Evolutionary conservation across 37 sponge, comb jelly and placozoan species (phyloP), one percentile per base, ranked within the genome.

Genomic region (Crambe crambe): DNA sequence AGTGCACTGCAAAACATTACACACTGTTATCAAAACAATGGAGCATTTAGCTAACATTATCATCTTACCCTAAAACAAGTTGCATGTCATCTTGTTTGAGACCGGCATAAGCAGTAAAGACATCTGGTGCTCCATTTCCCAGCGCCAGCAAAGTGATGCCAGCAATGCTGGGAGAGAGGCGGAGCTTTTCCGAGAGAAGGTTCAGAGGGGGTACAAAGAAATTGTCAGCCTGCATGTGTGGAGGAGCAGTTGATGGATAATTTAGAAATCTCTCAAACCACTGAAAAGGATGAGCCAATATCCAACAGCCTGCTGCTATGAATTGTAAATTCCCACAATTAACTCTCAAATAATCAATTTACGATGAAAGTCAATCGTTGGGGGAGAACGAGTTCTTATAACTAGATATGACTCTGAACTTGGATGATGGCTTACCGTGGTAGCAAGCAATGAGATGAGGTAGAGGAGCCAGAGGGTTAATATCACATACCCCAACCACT

Each of bases 121-220:
- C 87, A 75, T 93, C 93, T 5, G 93, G 93, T 62, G 93, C 93
- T 38, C 93, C 94, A 70, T 94, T 94, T 18, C 94, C 94, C 72
- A 94, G 60, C 38, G 94, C 94, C 41, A 94, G 72, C 22, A 94
- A 69, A 41, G 94, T 94, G 54, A 94, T 94, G 23, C 94, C 94
- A 60, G 91, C 91, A 41, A 94, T 90, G 70, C 87, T 81, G 2
- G 87, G 88, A 22, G 94, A 86, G 35, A 94, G 74, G 26, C 40
- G 40, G 61, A 94, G 64, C 76, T 94, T 86, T 29, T 92, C 82
- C 3, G 92, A 78, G 23, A 94, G 74, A n/a, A 89, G 59, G 76
- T 86, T 83, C 47, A 94, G 68, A 15, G 94, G 90, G 10, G 94
- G 92, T 1, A 91, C 92, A 83, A 91, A 91, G 83, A 87, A 91